Evolutionary conservation across 2,113 vertebrate genomes (phyloP).

Genomic region (Ailuropoda melanoleuca): DNA sequence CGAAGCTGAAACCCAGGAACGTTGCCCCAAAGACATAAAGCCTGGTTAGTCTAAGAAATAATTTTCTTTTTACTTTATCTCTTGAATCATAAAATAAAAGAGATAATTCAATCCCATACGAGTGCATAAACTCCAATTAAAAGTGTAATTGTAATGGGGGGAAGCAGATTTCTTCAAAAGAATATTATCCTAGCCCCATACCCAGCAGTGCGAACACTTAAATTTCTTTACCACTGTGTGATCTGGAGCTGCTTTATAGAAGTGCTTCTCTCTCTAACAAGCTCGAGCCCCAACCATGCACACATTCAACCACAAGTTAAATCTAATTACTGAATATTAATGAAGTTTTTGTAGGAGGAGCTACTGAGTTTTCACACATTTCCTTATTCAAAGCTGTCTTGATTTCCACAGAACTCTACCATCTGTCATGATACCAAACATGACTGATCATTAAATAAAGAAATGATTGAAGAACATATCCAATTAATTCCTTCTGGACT

Average conservation of each 20-base stretch:
- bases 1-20: not conserved
- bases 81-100: slow-evolving; percentile 11
- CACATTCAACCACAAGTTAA: not conserved
- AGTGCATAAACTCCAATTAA: not conserved
- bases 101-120: not conserved
- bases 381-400: not conserved
- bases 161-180: not conserved
- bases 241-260: not conserved
- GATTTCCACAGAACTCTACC: slow-evolving; percentile 35
- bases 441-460: slow-evolving; percentile 10
- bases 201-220: not conserved
- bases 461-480: not conserved
- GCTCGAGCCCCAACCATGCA: not conserved
- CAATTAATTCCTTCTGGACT: slow-evolving; percentile 20
- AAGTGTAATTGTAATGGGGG: not conserved
- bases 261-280: not conserved
- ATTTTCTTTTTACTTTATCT: not conserved
- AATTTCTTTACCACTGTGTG: not conserved
- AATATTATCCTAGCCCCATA: not conserved
- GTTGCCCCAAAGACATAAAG: not conserved
- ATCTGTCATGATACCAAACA: slow-evolving; percentile 39
- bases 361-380: slow-evolving; percentile 24
- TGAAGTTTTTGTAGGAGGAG: not conserved
- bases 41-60: not conserved
- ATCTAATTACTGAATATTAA: slow-evolving; percentile 10